Base-by-base conservation (phyloP, 2,113 vertebrate genomes). In the Megatriorchis doriae region DNA sequence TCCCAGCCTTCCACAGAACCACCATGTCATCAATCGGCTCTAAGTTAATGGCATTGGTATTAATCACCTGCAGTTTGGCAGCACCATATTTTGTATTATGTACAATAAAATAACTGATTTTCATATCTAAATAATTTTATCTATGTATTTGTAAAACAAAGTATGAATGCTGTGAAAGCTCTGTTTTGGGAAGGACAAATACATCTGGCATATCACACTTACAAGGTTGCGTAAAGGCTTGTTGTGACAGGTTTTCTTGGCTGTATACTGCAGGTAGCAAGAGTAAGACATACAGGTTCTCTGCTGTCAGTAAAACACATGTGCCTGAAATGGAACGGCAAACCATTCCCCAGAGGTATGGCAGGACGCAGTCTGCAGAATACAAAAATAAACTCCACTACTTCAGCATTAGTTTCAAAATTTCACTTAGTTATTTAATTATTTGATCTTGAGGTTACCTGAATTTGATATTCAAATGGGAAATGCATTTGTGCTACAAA, bases 151-250 rank as follows among this genome's bases (percentile, higher is more conserved):
- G 11, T 31, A 68, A 78, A 53, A 61, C 21, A 17, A 61, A 78
- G 63, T 45, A 11, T 36, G 53, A 52, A 26, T 5, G 32, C 31
- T 26, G 31, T 26, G 62, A 23, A 68, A 86, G 62, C 45, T 50
- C 62, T 43, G 26, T 68, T 78, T 67, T 26, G 53, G 53, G 45
- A 61, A 58, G 43, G 45, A 26, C 42, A n/a, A 21, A 36, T 5
- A 36, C 23, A 21, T 8, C 42, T 27, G 50, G 50, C 11, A 10
- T 4, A 18, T 25, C 43, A 18, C 59, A 50, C 21, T 52, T 50
- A 59, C n/a, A 25, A 18, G n/a, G 1, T 0, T 13, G 58, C 1
- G 8, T 2, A 12, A 3, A 17, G 50, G 16, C 59, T 31, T 56
- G 25, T 6, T 23, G 48, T 11, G 67, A 65, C 48, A 38, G 7